Conservation (phyloP, 2,113 vertebrate species). For the Zosterops hypoxanthus region DNA sequence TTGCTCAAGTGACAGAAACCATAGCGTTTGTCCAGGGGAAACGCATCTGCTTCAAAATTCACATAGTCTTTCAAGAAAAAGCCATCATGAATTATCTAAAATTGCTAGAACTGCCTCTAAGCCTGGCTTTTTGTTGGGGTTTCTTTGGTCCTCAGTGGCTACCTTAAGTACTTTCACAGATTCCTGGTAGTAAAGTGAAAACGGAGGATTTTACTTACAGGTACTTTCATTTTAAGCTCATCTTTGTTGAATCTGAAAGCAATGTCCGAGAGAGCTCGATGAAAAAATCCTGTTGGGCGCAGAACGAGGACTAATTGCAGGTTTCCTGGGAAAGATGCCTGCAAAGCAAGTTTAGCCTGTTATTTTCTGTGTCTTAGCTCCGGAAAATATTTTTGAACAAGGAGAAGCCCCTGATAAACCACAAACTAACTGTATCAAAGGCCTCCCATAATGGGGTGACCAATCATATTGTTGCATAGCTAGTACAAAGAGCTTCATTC, state of each 20-base stretch:
- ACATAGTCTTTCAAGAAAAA: not conserved
- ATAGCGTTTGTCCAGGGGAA: not conserved
- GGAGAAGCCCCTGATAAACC: not conserved
- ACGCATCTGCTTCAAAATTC: not conserved
- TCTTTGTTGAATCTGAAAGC: constrained; percentile 93
- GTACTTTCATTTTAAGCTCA: constrained; percentile 99
- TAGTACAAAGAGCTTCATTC: not conserved
- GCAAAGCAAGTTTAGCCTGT: not conserved
- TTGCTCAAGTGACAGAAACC: not conserved
- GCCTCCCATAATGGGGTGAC: not conserved
- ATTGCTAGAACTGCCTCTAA: not conserved
- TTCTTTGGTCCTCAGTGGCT: not conserved
- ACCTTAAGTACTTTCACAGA: not conserved
- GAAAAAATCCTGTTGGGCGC: constrained; percentile 89
- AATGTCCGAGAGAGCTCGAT: constrained; percentile 89
- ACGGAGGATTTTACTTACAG: constrained; percentile 77
- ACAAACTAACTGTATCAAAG: not conserved
- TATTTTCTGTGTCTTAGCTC: not conserved
- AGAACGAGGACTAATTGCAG: constrained; percentile 94
- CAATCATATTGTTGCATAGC: not conserved
- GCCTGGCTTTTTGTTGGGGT: not conserved
- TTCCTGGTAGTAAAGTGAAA: not conserved
- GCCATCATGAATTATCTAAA: not conserved
- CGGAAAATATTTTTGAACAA: not conserved
- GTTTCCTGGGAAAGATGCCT: constrained; percentile 97